Evolutionary conservation across 2,888 invertebrate genomes (phyloP), one percentile per base, ranked within the genome.

Genomic region (Nezara viridula): DNA sequence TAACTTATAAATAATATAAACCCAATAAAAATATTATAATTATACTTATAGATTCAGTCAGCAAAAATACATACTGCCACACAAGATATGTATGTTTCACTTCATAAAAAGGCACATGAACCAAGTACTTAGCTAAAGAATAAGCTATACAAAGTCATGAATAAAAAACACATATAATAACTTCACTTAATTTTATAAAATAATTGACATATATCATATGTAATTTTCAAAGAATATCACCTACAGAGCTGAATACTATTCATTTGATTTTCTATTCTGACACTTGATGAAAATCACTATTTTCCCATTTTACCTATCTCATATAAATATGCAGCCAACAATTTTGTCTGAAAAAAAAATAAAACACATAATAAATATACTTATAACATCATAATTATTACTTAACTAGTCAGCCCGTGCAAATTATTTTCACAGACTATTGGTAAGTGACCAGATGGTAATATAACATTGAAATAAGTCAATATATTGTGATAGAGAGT

Each of bases 241-340:
- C 37, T 73, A 73, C 66, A 37, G 32, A 16, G 60, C 60, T 60
- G 60, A 32, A 73, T 37, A 73, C 66, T 73, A 73, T 37, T 32
- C 16, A 73, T 73, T 66, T 66, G 19, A 66, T 66, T 66, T 27
- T 73, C 32, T 73, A 73, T 7, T 73, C 37, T 37, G 60, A 60
- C 16, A 60, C 27, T 14, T 27, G 21, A 44, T 3, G 9, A 44
- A 44, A 24, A 9, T 81, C n/a, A 40, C 1, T 44, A n/a, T 44
- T 81, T 81, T n/a, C 81, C 81, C 44, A 90, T 52, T 85, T 85
- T 47, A 27, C 86, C 91, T 50, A 92, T 90, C 94, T 98, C 98
- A 92, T 96, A 95, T 90, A 98, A 93, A 93, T 98, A 98, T 40
- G 98, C 97, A 52, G 96, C 98, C 92, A 98, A 94, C 89, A 98